These are phyloP conservation scores for Meleagris gallopavo DNA, from an alignment of 2,113 vertebrate species.

Conservation along the genomic window DNA sequence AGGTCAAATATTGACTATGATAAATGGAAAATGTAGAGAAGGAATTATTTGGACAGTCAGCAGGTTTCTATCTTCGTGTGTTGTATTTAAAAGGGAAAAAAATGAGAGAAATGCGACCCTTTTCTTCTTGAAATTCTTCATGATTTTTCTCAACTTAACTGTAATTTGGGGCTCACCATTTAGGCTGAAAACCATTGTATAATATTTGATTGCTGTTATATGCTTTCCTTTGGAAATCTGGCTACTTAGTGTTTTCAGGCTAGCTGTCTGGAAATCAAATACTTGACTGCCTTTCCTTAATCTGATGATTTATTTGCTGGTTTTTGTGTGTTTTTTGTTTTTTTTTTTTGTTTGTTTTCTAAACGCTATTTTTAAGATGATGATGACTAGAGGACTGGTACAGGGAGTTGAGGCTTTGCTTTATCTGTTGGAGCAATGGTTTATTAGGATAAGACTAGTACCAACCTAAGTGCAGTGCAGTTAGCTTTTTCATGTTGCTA, in stretches of 20 bases:
- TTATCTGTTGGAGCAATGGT: neutral
- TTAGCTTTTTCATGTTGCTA: neutral
- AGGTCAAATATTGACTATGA: conserved; percentile 7
- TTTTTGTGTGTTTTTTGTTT: neutral
- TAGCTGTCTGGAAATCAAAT: neutral
- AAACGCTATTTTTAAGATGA: neutral
- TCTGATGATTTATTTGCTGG: neutral
- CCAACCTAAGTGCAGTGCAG: neutral
- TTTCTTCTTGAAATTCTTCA: neutral
- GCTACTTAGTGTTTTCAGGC: neutral
- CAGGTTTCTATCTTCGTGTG: conserved; percentile 2
- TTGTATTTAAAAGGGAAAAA: neutral
- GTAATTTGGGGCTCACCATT: neutral
- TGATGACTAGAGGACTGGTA: neutral
- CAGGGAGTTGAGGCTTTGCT: neutral
- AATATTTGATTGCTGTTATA: neutral
- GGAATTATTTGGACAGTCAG: neutral
- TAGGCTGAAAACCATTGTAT: neutral
- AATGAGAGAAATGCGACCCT: neutral
- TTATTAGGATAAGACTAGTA: neutral
- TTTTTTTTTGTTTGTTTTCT: too few relatives aligned
- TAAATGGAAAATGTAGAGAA: conserved; percentile 8
- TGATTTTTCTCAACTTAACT: neutral
- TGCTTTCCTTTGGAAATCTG: neutral
- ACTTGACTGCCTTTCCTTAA: neutral